phyloP scores from a whole-genome alignment of 2,797 vertebrate genomes.

The Malacoctenus gilli region DNA sequence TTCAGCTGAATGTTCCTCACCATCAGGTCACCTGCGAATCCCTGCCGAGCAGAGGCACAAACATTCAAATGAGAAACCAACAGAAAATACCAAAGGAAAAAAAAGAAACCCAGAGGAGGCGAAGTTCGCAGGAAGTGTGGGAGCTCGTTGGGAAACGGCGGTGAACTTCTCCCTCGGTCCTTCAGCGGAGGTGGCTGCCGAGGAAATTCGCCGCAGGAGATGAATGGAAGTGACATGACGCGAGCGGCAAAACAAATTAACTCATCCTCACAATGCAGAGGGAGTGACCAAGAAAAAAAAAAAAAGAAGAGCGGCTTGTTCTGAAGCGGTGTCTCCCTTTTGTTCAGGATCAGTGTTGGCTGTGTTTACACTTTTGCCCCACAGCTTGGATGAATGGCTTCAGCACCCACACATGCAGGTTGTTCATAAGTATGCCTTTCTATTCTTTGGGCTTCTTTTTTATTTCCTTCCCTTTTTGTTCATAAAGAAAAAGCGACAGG shows the following conservation, averaged over 20 bases:
- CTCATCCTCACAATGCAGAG: constrained; percentile 36
- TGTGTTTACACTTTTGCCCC: constrained; percentile 24
- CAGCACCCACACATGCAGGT: neutral
- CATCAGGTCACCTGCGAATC: constrained; percentile 90
- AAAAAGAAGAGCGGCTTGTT: constrained; percentile 36
- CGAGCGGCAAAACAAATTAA: constrained; percentile 36
- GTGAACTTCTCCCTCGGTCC: constrained; percentile 15
- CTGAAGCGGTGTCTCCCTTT: constrained; percentile 13
- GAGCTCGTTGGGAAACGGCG: neutral
- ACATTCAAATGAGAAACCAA: neutral
- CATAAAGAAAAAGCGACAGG: constrained; percentile 5
- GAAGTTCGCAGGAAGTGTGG: neutral
- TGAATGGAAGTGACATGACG: constrained; percentile 2
- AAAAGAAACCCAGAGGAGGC: constrained; percentile 16
- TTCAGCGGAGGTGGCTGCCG: constrained; percentile 22
- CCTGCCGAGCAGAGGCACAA: constrained; percentile 75
- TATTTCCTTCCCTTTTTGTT: neutral
- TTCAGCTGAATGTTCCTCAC: constrained; percentile 89
- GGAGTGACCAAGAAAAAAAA: no score
- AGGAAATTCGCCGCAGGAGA: constrained; percentile 20
- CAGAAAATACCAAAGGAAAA: constrained; percentile 7
- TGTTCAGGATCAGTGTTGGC: constrained; percentile 21
- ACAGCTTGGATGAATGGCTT: constrained; percentile 32
- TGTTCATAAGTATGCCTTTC: constrained; percentile 7
- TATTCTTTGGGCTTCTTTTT: constrained; percentile 20